phyloP scores from a whole-genome alignment of 2,797 vertebrate species.

The Eremophila alpestris region DNA sequence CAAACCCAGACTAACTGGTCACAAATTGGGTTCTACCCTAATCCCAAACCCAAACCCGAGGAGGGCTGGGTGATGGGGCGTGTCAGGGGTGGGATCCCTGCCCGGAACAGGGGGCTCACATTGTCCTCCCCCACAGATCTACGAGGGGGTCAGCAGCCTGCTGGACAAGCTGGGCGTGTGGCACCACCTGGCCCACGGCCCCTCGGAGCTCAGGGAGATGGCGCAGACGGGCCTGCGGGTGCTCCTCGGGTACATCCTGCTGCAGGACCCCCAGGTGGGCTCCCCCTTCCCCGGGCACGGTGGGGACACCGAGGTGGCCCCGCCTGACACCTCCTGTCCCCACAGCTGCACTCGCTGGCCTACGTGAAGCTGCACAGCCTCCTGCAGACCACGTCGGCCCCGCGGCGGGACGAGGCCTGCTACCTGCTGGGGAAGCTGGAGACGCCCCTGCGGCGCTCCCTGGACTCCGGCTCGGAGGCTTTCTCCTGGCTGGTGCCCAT shows the following conservation, averaged over 20 bases:
- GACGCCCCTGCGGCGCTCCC: conserved; percentile 69
- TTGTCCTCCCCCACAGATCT: conserved; percentile 82
- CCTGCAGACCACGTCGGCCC: conserved; percentile 81
- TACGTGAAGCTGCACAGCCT: conserved; percentile 93
- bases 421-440: conserved; percentile 85
- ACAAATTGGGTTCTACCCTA: fast-evolving
- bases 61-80: neutral
- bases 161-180: conserved; percentile 92
- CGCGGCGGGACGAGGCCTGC: conserved; percentile 79
- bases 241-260: conserved; percentile 89
- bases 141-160: conserved; percentile 92
- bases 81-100: fast-evolving
- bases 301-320: fast-evolving
- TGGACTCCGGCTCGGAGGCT: conserved; percentile 70
- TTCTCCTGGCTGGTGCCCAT: conserved; percentile 91
- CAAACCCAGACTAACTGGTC: fast-evolving
- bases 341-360: conserved; percentile 87
- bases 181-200: conserved; percentile 82
- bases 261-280: conserved; percentile 88
- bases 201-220: conserved; percentile 90
- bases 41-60: neutral
- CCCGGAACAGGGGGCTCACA: fast-evolving
- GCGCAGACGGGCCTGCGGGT: conserved; percentile 91
- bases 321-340: neutral
- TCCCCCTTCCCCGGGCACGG: neutral